Evolutionary conservation across 2,113 vertebrate species (phyloP).

Genomic region (Cyanoderma ruficeps): DNA sequence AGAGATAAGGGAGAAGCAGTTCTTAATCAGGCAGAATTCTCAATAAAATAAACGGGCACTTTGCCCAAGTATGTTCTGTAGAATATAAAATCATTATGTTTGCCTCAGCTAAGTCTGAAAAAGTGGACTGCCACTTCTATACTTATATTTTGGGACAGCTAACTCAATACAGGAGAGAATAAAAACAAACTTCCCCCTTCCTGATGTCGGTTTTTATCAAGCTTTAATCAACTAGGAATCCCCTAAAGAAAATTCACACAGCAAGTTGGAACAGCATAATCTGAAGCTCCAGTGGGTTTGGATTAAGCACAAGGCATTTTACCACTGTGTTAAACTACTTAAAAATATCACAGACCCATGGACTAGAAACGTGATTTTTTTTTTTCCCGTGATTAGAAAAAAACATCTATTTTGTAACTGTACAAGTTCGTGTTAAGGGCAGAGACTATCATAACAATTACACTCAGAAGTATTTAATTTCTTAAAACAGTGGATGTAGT

Average conservation of each 20-base stretch:
- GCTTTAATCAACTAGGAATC: background rate
- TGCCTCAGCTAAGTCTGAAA: background rate
- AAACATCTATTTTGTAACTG: background rate
- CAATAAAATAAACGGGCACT: background rate
- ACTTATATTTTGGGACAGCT: background rate
- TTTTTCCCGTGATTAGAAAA: background rate
- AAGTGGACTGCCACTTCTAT: background rate
- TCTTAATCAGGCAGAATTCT: slow-evolving; percentile 19
- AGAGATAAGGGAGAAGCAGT: slow-evolving; percentile 16
- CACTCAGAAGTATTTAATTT: background rate
- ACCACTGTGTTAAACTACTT: background rate
- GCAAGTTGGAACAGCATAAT: slow-evolving; percentile 45
- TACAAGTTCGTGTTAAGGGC: background rate
- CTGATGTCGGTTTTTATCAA: background rate
- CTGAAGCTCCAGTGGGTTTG: slow-evolving; percentile 23
- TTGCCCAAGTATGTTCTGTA: background rate
- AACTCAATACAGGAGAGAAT: background rate
- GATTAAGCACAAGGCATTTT: slow-evolving; percentile 47
- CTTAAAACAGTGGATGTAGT: background rate
- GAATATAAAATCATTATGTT: background rate
- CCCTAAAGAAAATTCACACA: slow-evolving; percentile 1
- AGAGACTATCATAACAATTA: background rate
- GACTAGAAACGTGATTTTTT: background rate
- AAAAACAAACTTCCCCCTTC: background rate
- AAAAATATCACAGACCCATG: background rate